These are phyloP conservation scores for Sparidentex hasta DNA, from an alignment of 2,797 vertebrate species.

Conservation along the genomic window DNA sequence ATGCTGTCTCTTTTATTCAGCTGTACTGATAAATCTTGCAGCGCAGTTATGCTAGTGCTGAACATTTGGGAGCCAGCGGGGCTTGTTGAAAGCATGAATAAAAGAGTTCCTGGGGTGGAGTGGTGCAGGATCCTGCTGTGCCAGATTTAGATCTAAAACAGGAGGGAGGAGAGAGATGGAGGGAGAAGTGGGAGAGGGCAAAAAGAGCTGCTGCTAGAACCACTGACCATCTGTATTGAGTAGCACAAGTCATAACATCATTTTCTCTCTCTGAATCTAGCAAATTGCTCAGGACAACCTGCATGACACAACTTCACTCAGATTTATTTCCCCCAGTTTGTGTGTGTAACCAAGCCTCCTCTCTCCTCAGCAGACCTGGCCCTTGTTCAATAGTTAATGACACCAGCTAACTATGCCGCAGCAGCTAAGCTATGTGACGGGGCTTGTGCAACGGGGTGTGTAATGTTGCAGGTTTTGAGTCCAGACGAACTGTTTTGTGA, in stretches of 20 bases:
- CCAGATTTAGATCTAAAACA: constrained; percentile 75
- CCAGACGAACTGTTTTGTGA: constrained; percentile 63
- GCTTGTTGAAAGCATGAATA: constrained; percentile 76
- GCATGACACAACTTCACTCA: constrained; percentile 26
- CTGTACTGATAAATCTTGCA: constrained; percentile 82
- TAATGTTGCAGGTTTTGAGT: constrained; percentile 27
- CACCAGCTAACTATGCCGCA: constrained; percentile 12
- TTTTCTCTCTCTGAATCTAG: constrained; percentile 21
- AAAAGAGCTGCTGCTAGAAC: constrained; percentile 36
- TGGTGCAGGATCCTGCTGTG: constrained; percentile 72
- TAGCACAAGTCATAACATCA: constrained; percentile 48
- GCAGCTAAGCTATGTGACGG: neutral
- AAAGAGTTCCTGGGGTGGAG: constrained; percentile 74
- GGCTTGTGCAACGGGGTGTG: constrained; percentile 25
- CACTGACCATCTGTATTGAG: constrained; percentile 54
- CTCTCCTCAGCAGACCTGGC: constrained; percentile 22
- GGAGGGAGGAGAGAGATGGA: constrained; percentile 46
- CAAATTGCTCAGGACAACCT: constrained; percentile 26
- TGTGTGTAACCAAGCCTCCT: constrained; percentile 17
- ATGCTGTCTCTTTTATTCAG: constrained; percentile 76
- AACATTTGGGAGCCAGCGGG: constrained; percentile 75
- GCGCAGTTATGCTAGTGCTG: constrained; percentile 67
- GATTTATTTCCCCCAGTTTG: constrained; percentile 20
- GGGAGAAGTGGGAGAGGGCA: constrained; percentile 40
- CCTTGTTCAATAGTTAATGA: constrained; percentile 17